These are phyloP conservation scores for Melieria crassipennis DNA, from an alignment of 2,888 invertebrate species.

Conservation along the genomic window DNA sequence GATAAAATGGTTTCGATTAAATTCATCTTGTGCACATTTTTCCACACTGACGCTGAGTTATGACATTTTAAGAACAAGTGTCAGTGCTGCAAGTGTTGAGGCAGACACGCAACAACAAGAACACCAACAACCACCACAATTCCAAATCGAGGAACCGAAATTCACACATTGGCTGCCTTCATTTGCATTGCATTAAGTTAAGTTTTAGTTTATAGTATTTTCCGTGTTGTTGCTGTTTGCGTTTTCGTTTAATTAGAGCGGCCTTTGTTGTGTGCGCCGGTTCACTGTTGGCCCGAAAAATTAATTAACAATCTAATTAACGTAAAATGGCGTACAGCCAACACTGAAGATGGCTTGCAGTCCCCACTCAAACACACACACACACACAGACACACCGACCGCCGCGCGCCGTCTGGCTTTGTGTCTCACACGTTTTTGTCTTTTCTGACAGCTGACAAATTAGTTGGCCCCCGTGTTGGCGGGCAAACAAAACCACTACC, in stretches of 20 bases:
- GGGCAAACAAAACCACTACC: neutral
- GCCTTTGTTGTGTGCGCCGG: neutral
- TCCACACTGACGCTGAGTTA: neutral
- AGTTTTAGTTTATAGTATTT: constrained; percentile 16
- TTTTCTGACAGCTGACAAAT: constrained; percentile 58
- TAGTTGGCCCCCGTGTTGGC: constrained; percentile 39
- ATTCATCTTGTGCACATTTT: neutral
- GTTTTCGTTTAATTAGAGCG: constrained; percentile 6
- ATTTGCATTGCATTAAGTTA: constrained; percentile 30
- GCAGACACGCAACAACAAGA: no score
- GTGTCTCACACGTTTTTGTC: neutral
- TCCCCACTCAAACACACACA: neutral
- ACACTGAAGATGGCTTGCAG: constrained; percentile 1
- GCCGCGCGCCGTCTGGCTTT: neutral
- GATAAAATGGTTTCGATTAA: no score
- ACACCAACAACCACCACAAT: no score
- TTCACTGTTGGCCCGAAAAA: constrained; percentile 12
- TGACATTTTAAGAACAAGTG: constrained; percentile 12
- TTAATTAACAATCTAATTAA: constrained; percentile 35
- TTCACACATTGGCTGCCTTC: constrained; percentile 15
- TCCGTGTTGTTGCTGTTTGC: neutral
- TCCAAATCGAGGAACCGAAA: neutral
- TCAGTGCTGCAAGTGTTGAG: no score
- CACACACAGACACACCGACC: neutral
- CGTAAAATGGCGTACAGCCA: constrained; percentile 18